Base-by-base conservation (phyloP, 1,140 invertebrate species). In the Centruroides sculpturatus region DNA sequence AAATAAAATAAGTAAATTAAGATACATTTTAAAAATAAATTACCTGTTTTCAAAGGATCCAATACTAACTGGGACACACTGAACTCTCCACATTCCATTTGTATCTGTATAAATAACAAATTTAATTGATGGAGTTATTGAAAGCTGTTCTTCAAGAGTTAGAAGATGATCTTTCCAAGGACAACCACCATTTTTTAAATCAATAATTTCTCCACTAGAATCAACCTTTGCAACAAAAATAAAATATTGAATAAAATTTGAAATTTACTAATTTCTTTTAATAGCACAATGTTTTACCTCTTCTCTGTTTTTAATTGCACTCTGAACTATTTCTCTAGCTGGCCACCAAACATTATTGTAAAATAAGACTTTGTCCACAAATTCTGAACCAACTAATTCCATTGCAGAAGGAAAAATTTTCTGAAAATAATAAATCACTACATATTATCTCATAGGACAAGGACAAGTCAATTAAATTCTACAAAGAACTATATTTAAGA, bases 131-230 rank as follows among this genome's bases (percentile, higher is more conserved):
- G 68, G 64, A 35, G 79, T 74, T 8, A 94, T 71, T 0, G 79
- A 74, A 63, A 84, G 69, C 70, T 89, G 83, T 64, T 83, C 78
- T 78, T 98, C 94, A 55, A 98, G 67, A 48, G 80, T 76, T 66
- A 84, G 85, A 46, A 96, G 77, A 76, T 96, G 92, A 57, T 90
- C 83, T 70, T 90, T 89, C 92, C 92, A 98, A 0, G 92, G 91
- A 69, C 82, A 83, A 11, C 78, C 74, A 3, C 75, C 76, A 11
- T 71, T 62, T 7, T 58, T 51, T 46, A 97, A 76, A 59, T 83
- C 74, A 1, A 96, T 75, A 59, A 97, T 91, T 75, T 89, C 79
- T 1, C 92, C 92, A 71, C 79, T 81, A 35, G 73, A 57, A 71
- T 87, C 80, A 8, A 82, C 71, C 64, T 66, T 49, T 23, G 51